Evolutionary conservation across 2,797 vertebrate genomes (phyloP).

Genomic region (Hozukius guyotensis): DNA sequence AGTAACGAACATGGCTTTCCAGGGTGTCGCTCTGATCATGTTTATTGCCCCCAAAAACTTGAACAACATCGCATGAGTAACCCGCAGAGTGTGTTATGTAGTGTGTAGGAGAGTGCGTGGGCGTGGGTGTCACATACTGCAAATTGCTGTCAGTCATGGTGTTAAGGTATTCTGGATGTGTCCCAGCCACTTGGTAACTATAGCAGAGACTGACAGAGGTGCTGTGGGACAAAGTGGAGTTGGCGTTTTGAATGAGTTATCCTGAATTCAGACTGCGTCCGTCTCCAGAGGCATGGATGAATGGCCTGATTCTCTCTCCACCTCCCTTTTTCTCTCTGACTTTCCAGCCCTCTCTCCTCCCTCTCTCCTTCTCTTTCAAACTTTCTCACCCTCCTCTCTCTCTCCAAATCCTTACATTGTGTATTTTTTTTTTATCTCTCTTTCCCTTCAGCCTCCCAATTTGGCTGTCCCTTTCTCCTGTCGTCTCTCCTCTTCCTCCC

Average conservation of each 20-base stretch:
- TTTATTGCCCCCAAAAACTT: constrained; percentile 28
- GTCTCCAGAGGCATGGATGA: constrained; percentile 79
- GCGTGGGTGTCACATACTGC: constrained; percentile 35
- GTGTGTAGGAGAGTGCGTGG: background rate
- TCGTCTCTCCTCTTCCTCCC: constrained; percentile 16
- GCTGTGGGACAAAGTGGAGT: constrained; percentile 76
- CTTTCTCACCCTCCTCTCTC: constrained; percentile 48
- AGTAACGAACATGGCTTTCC: constrained; percentile 49
- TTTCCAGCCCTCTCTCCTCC: constrained; percentile 61
- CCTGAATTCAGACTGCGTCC: constrained; percentile 79
- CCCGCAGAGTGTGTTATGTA: background rate
- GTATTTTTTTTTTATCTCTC: constrained; percentile 20
- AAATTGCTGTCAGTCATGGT: constrained; percentile 67
- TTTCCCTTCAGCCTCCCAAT: constrained; percentile 30
- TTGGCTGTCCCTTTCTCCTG: constrained; percentile 36
- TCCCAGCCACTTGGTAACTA: constrained; percentile 71
- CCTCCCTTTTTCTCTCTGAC: constrained; percentile 66
- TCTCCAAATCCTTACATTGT: constrained; percentile 55
- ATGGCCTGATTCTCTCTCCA: constrained; percentile 79
- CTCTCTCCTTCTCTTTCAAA: constrained; percentile 53
- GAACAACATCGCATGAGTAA: constrained; percentile 1
- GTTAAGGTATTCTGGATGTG: constrained; percentile 69
- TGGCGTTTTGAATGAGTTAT: constrained; percentile 80
- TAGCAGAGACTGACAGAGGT: constrained; percentile 75
- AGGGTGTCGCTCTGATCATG: constrained; percentile 56